phyloP scores from a whole-genome alignment of 1,140 invertebrate genomes.

The Phenacoccus solenopsis region DNA sequence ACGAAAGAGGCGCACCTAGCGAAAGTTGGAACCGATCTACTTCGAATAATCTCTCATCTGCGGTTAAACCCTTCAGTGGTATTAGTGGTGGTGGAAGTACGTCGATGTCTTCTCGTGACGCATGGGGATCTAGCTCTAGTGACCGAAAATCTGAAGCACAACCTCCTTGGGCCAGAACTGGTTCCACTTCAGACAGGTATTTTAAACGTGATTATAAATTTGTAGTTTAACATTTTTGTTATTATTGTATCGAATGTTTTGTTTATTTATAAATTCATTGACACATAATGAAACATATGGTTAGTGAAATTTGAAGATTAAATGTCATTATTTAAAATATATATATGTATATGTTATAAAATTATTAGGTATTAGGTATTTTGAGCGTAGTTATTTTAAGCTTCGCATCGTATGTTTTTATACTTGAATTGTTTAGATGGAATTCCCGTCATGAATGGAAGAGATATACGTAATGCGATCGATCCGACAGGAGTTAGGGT shows the following conservation, averaged over 20 bases:
- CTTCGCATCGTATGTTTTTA: neutral
- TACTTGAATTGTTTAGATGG: neutral
- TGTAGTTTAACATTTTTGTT: neutral
- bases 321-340: too few species aligned
- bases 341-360: too few species aligned
- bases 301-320: too few species aligned
- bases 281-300: too few species aligned
- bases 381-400: too few species aligned
- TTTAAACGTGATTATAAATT: neutral
- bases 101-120: neutral
- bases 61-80: neutral
- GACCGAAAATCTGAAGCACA: neutral
- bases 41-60: neutral
- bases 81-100: neutral
- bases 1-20: neutral
- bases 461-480: neutral
- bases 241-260: too few species aligned
- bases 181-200: neutral
- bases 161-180: neutral
- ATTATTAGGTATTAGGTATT: too few species aligned
- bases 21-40: neutral
- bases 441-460: neutral
- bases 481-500: neutral
- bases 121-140: neutral
- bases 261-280: too few species aligned